Evolutionary conservation across 2,888 invertebrate genomes (phyloP).

Genomic region (Automeris io): DNA sequence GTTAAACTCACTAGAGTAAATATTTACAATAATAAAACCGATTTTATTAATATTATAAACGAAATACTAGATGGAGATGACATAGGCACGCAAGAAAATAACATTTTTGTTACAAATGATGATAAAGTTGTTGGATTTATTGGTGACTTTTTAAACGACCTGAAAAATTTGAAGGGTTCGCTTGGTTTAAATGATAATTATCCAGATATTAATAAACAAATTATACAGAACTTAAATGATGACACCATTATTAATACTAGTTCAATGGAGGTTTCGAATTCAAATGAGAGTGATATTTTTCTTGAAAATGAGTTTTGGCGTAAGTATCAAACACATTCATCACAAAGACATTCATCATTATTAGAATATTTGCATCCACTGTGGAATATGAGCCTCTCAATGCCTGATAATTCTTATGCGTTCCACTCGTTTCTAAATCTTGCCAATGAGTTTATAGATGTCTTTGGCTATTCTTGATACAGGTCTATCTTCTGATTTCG

Average conservation of each 20-base stretch:
- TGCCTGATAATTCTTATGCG: too few relatives aligned
- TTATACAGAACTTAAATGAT: slow-evolving; percentile 19
- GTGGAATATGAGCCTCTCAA: too few relatives aligned
- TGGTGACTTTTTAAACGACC: slow-evolving; percentile 26
- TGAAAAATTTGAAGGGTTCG: slow-evolving; percentile 25
- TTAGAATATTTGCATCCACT: too few relatives aligned
- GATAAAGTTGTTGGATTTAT: slow-evolving; percentile 22
- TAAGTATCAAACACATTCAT: slow-evolving; percentile 20
- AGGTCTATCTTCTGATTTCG: too few relatives aligned
- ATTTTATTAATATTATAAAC: slow-evolving; percentile 37
- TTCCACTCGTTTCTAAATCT: too few relatives aligned
- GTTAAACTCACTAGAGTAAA: slow-evolving; percentile 28
- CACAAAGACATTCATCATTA: not conserved
- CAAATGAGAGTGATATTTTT: slow-evolving; percentile 13
- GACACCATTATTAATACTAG: too few relatives aligned
- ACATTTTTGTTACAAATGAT: slow-evolving; percentile 13
- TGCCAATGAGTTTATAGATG: too few relatives aligned
- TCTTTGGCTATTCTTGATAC: too few relatives aligned
- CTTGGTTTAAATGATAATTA: not conserved
- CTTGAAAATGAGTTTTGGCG: slow-evolving; percentile 45
- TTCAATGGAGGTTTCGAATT: slow-evolving; percentile 9
- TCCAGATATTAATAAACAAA: slow-evolving; percentile 25
- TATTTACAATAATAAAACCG: slow-evolving; percentile 25
- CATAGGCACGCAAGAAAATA: slow-evolving; percentile 12
- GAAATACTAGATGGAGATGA: slow-evolving; percentile 37